These are phyloP conservation scores for Charaxes varanes DNA, from an alignment of 1,140 invertebrate genomes.

Conservation along the genomic window DNA sequence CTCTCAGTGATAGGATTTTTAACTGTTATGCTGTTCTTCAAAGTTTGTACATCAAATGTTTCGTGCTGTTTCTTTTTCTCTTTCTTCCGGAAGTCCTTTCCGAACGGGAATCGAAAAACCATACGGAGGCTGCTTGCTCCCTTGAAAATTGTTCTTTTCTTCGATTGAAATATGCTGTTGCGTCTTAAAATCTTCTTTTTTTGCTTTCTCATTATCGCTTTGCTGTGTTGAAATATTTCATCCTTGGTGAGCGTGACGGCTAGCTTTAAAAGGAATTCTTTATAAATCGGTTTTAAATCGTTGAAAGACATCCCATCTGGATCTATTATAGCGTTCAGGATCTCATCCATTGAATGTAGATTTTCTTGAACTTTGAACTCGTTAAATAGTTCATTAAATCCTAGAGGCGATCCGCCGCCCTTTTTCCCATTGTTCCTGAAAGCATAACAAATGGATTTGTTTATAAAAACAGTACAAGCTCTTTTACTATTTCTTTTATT, in stretches of 20 bases:
- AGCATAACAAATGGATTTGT: conserved; percentile 25
- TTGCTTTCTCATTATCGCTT: conserved; percentile 90
- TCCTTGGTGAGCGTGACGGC: conserved; percentile 91
- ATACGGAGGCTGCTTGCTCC: conserved; percentile 74
- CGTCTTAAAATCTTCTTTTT: conserved; percentile 78
- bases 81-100: conserved; percentile 73
- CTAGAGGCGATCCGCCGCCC: conserved; percentile 82
- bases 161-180: conserved; percentile 71
- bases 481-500: too few species aligned
- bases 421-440: conserved; percentile 76
- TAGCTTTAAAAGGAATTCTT: conserved; percentile 90
- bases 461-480: conserved; percentile 1
- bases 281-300: conserved; percentile 91
- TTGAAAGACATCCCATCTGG: conserved; percentile 94
- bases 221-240: conserved; percentile 90
- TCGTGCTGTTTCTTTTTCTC: conserved; percentile 33
- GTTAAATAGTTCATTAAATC: conserved; percentile 88
- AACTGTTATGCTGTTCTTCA: conserved; percentile 22
- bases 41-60: conserved; percentile 36
- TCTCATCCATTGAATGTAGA: conserved; percentile 89
- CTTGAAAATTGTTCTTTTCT: conserved; percentile 72
- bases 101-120: conserved; percentile 70
- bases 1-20: conserved; percentile 73
- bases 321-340: conserved; percentile 90
- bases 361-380: conserved; percentile 90